Conservation (phyloP, 2,797 vertebrate genomes). For the Hirundo rustica region DNA sequence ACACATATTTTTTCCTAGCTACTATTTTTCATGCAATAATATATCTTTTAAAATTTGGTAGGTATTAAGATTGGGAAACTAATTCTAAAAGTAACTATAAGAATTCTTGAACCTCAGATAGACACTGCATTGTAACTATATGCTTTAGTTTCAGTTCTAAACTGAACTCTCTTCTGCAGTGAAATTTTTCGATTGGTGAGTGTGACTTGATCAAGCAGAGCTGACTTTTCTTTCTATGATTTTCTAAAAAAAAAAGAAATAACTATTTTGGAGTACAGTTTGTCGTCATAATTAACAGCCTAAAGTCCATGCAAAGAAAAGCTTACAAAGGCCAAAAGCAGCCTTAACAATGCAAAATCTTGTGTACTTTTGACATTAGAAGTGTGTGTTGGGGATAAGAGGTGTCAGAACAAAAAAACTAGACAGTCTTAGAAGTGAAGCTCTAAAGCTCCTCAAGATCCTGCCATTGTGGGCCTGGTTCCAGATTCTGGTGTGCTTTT, state of each 20-base stretch:
- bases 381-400: neutral
- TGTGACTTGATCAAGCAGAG: neutral
- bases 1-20: neutral
- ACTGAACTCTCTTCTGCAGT: neutral
- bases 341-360: neutral
- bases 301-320: neutral
- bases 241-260: neutral
- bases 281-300: neutral
- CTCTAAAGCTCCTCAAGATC: neutral
- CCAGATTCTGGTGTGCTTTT: neutral
- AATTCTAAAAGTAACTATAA: neutral
- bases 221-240: neutral
- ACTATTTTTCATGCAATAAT: neutral
- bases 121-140: neutral
- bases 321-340: neutral
- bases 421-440: neutral
- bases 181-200: neutral
- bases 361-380: neutral
- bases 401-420: neutral
- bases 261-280: neutral
- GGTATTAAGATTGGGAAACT: neutral
- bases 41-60: neutral
- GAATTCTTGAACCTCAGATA: neutral
- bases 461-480: neutral
- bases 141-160: neutral